A percentile compares a stretch with the other conserved stretches of the same genome.
Evolutionary conservation across 2,797 vertebrate genomes (phyloP).

Genomic region (Botia kubotai): DNA sequence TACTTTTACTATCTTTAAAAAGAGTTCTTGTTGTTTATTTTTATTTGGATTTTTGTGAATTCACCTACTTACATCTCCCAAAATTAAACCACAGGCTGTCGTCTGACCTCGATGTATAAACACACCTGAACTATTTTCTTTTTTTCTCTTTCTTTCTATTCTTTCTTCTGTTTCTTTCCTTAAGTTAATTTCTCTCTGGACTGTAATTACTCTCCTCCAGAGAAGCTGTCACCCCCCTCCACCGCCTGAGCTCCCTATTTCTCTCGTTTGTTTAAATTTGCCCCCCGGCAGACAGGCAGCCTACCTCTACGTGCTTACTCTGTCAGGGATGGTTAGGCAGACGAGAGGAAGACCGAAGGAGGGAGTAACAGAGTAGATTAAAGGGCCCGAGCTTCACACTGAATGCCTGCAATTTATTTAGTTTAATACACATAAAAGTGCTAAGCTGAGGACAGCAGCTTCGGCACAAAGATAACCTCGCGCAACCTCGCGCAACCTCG

Average conservation of each 20-base stretch:
- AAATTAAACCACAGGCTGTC: background rate
- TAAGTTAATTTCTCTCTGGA: conserved; percentile 74
- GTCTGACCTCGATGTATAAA: background rate
- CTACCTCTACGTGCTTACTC: conserved; percentile 74
- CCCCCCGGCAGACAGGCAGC: conserved; percentile 73
- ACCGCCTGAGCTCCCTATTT: conserved; percentile 71
- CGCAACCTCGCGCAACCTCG: conserved; percentile 39
- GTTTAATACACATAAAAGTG: conserved; percentile 63
- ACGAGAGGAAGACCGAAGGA: conserved; percentile 56
- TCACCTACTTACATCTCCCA: conserved; percentile 13
- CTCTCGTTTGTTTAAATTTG: conserved; percentile 82
- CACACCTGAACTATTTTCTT: conserved; percentile 25
- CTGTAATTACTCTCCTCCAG: conserved; percentile 76
- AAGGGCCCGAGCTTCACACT: conserved; percentile 72
- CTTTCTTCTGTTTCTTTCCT: conserved; percentile 50
- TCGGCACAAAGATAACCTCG: conserved; percentile 44
- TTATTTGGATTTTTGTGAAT: background rate
- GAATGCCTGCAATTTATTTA: conserved; percentile 77
- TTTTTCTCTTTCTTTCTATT: conserved; percentile 25
- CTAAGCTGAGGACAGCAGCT: conserved; percentile 37
- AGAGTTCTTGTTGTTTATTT: background rate
- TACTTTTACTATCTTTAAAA: no score
- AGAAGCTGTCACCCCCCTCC: conserved; percentile 71
- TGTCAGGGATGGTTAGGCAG: conserved; percentile 79
- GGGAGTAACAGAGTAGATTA: conserved; percentile 73